These are phyloP conservation scores for Saturnia japonica DNA, from an alignment of 2,888 invertebrate genomes.

Conservation along the genomic window DNA sequence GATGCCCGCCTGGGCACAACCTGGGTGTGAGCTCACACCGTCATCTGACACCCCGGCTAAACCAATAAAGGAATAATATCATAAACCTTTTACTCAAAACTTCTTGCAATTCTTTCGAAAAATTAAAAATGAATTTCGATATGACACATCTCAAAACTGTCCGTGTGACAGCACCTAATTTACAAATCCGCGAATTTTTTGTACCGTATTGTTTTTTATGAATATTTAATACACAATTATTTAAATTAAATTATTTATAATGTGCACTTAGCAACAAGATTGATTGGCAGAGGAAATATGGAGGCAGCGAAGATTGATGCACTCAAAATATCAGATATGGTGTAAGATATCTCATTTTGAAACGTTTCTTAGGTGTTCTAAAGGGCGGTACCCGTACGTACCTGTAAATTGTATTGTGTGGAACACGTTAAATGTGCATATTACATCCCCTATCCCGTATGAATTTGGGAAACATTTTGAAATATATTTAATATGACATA, in stretches of 20 bases:
- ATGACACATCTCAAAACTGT: slow-evolving; percentile 23
- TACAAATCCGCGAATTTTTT: slow-evolving; percentile 8
- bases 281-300: slow-evolving; percentile 40
- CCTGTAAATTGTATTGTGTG: too few species aligned
- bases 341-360: slow-evolving; percentile 52
- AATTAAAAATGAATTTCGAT: slow-evolving; percentile 19
- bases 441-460: too few species aligned
- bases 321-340: slow-evolving; percentile 63
- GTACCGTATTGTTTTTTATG: background rate
- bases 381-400: too few species aligned
- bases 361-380: too few species aligned
- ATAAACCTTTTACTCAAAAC: background rate
- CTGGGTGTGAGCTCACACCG: too few species aligned
- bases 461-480: too few species aligned
- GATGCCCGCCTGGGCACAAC: too few species aligned
- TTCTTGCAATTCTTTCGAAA: background rate
- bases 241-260: slow-evolving; percentile 19
- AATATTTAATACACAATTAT: background rate
- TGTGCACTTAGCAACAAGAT: slow-evolving; percentile 16
- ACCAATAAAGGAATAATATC: too few species aligned
- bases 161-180: slow-evolving; percentile 6
- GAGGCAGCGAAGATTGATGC: slow-evolving; percentile 53
- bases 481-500: too few species aligned
- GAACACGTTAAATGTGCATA: too few species aligned
- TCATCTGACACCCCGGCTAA: too few species aligned